Evolutionary conservation across 2,113 vertebrate genomes (phyloP), one percentile per base, ranked within the genome.

Genomic region (Paedocypris sp.): DNA sequence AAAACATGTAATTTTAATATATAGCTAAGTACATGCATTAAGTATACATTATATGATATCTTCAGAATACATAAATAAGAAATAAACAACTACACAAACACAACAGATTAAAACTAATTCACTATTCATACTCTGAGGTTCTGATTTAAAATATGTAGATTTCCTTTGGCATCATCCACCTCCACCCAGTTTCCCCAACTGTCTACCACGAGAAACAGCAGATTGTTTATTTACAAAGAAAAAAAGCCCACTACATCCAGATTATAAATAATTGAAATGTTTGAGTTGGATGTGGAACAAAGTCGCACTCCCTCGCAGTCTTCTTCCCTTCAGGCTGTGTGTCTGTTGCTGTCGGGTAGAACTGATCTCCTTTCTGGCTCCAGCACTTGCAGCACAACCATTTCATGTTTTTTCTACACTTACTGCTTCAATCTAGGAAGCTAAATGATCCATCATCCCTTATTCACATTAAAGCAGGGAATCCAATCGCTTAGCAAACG

Each of bases 211-310:
- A 75, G 66, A 42, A 80, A 70, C 70, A 64, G 66, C 39, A n/a
- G 20, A 56, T 72, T 83, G 80, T 83, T 85, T 83, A 79, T 80
- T 82, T 83, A 74, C 78, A 57, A 66, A 72, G 76, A 78, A 79
- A 81, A n/a, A 57, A 83, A 78, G 69, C 75, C 76, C 58, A 58
- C 75, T 68, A 75, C 79, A 71, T 77, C 59, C 46, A 64, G 31
- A 62, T 20, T 13, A 77, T 83, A 72, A 82, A 86, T 83, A 81
- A 82, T 84, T 79, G 72, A 84, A 68, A 69, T 79, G 76, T 81
- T 82, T 79, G 78, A 79, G 77, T 71, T 83, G 81, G 82, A 82
- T 68, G 64, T 62, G 59, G 75, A 77, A 82, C 80, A 84, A 83
- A 85, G 82, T 66, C 69, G 62, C 74, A 73, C 63, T 76, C 51